A percentile compares a stretch with the other conserved stretches of the same genome.
phyloP scores from a whole-genome alignment of 2,888 invertebrate genomes.

The Prosapia bicincta region DNA sequence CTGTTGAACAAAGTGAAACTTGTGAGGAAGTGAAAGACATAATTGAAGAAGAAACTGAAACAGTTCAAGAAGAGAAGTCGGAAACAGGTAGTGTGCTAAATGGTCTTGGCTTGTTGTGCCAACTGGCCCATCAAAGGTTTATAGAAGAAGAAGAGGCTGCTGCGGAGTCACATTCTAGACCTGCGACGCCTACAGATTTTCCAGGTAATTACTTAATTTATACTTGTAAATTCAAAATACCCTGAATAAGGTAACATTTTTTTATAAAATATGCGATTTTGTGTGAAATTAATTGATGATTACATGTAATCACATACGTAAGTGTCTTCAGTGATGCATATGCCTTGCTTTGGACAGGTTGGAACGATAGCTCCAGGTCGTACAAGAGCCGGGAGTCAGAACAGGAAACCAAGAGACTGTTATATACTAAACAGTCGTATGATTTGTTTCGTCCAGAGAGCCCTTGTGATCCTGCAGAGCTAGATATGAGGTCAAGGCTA shows the following conservation, averaged over 20 bases:
- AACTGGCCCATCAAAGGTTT: constrained; percentile 78
- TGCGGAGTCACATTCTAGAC: constrained; percentile 5
- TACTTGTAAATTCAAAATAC: too few relatives aligned
- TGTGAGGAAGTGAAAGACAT: not conserved
- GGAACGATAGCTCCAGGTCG: not conserved
- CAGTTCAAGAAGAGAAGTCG: constrained; percentile 11
- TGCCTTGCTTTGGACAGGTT: too few relatives aligned
- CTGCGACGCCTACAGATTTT: not conserved
- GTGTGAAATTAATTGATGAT: too few relatives aligned
- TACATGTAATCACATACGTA: too few relatives aligned
- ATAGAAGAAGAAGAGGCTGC: constrained; percentile 60
- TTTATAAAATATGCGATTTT: not conserved
- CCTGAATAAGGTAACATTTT: not conserved
- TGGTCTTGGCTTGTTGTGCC: constrained; percentile 69
- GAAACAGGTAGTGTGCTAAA: constrained; percentile 34
- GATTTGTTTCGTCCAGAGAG: constrained; percentile 15
- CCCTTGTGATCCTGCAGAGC: constrained; percentile 37
- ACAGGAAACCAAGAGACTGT: constrained; percentile 34
- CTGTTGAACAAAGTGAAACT: not conserved
- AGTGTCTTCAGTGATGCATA: too few relatives aligned
- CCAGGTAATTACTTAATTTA: too few relatives aligned
- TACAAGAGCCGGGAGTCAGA: constrained; percentile 41
- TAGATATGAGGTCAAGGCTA: constrained; percentile 69
- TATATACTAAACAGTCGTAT: constrained; percentile 18
- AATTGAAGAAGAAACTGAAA: constrained; percentile 9